Conservation (phyloP, 2,797 vertebrate species). For the Chaetophractus vellerosus region DNA sequence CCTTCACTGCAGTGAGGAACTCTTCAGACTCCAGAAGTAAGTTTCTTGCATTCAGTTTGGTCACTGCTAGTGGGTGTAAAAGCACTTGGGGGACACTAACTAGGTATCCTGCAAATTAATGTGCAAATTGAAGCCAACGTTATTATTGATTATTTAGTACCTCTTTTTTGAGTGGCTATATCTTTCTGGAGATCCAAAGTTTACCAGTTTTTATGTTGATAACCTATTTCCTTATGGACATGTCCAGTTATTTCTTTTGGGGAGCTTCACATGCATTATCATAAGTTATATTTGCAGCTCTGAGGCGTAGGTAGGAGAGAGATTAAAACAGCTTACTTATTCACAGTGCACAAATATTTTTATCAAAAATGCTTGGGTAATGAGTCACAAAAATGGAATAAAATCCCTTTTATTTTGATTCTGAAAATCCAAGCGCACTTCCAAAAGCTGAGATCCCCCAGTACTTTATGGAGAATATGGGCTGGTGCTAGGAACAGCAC, state of each 20-base stretch:
- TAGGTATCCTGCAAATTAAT: background rate
- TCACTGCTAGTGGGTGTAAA: background rate
- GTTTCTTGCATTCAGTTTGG: slow-evolving; percentile 66
- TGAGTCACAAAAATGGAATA: slow-evolving; percentile 6
- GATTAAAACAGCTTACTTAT: background rate
- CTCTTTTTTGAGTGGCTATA: background rate
- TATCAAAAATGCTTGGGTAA: background rate
- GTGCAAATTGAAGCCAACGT: background rate
- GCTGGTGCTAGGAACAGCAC: background rate
- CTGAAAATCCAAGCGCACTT: background rate
- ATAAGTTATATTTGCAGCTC: background rate
- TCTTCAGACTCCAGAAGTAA: slow-evolving; percentile 90
- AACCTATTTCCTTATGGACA: background rate
- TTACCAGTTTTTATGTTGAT: background rate
- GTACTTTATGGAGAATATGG: background rate
- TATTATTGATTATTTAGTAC: background rate
- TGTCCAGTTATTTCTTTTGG: background rate
- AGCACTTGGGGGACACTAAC: background rate
- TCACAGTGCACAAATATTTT: background rate
- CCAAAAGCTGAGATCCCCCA: background rate
- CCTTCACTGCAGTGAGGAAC: slow-evolving; percentile 86
- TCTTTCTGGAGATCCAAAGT: background rate
- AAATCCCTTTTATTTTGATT: slow-evolving; percentile 1
- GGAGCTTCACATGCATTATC: background rate
- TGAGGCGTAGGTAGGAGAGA: background rate